These are phyloP conservation scores for Percopsis transmontana DNA, from an alignment of 2,113 vertebrate genomes.

Conservation along the genomic window DNA sequence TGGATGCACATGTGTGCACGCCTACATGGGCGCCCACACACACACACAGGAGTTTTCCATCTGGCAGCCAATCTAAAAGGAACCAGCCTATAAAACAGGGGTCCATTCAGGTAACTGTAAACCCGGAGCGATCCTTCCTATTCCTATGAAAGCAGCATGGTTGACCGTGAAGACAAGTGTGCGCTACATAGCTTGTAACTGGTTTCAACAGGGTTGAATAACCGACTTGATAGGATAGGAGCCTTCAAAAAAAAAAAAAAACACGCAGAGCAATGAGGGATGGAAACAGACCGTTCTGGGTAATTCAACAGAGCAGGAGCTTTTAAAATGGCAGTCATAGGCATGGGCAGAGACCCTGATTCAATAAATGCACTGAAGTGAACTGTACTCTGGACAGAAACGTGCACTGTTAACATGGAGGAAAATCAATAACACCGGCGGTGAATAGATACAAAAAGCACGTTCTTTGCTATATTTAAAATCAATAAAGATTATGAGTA, in stretches of 20 bases:
- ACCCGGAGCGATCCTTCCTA: constrained; percentile 35
- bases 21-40: constrained; percentile 1
- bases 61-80: constrained; percentile 47
- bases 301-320: constrained; percentile 9
- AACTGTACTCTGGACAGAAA: too few species aligned
- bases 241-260: constrained; percentile 1
- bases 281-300: neutral
- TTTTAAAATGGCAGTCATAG: neutral
- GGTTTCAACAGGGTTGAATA: constrained; percentile 20
- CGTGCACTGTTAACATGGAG: too few species aligned
- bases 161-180: constrained; percentile 8
- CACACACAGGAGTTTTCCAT: constrained; percentile 34
- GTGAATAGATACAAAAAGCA: too few species aligned
- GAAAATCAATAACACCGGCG: too few species aligned
- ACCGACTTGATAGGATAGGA: constrained; percentile 14
- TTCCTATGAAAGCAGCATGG: constrained; percentile 30
- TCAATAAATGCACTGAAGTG: constrained; percentile 11
- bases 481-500: too few species aligned
- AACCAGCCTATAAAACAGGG: constrained; percentile 49
- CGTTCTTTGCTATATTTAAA: too few species aligned
- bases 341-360: neutral
- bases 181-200: constrained; percentile 1
- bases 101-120: constrained; percentile 40
- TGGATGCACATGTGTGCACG: constrained; percentile 15
- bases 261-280: neutral